A percentile compares a stretch with the other conserved stretches of the same genome.
phyloP scores from a whole-genome alignment of 2,888 invertebrate species.

The Clostera curtula region DNA sequence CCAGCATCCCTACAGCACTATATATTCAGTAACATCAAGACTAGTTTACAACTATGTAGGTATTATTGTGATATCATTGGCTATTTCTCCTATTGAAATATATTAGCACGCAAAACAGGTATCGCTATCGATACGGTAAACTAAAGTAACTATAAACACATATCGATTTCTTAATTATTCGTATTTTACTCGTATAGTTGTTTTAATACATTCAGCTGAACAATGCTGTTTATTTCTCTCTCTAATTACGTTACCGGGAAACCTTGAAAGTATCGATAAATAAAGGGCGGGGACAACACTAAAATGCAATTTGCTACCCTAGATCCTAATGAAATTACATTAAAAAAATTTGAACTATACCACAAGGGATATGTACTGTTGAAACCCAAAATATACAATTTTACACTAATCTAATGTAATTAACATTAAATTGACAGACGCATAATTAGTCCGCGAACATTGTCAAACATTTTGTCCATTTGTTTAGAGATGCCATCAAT shows the following conservation, averaged over 20 bases:
- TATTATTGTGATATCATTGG: conserved; percentile 9
- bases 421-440: conserved; percentile 44
- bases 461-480: too few species aligned
- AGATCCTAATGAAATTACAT: conserved; percentile 18
- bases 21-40: conserved; percentile 16
- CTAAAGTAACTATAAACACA: conserved; percentile 9
- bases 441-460: conserved; percentile 20
- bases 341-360: conserved; percentile 33
- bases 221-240: too few species aligned
- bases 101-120: conserved; percentile 13
- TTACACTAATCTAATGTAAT: conserved; percentile 27
- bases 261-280: neutral
- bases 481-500: too few species aligned
- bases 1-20: neutral
- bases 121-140: conserved; percentile 3
- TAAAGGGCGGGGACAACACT: conserved; percentile 9
- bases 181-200: too few species aligned
- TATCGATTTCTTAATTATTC: too few species aligned
- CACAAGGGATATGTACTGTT: conserved; percentile 19
- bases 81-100: conserved; percentile 9
- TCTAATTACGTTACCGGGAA: too few species aligned
- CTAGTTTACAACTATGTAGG: conserved; percentile 17
- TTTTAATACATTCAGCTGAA: conserved; percentile 8
- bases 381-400: conserved; percentile 12
- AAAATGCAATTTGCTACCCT: conserved; percentile 27